Evolutionary conservation across 2,797 vertebrate genomes (phyloP).

Genomic region (Stomatorhinus walkeri): DNA sequence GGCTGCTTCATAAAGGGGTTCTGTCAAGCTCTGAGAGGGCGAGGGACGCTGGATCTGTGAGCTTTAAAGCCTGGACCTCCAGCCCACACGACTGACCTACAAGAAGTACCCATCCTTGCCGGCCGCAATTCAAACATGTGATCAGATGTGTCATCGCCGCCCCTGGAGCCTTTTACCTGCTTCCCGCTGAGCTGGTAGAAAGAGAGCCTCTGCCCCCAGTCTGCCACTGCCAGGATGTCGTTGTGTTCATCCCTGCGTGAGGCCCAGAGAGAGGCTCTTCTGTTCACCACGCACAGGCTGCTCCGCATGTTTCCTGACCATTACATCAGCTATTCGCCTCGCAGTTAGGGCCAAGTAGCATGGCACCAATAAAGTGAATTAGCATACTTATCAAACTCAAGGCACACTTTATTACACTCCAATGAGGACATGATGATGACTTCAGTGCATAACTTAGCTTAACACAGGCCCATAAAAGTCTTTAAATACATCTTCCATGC

Average conservation of each 20-base stretch:
- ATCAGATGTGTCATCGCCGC: not conserved
- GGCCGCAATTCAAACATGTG: not conserved
- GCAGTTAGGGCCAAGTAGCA: not conserved
- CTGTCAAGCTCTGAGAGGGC: not conserved
- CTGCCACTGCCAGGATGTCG: slow-evolving; percentile 90
- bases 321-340: not conserved
- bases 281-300: not conserved
- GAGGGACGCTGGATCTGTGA: not conserved
- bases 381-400: not conserved
- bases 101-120: not conserved
- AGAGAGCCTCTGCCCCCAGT: slow-evolving; percentile 94
- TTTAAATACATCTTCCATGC: not conserved
- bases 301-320: slow-evolving; percentile 5
- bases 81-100: not conserved
- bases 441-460: not conserved
- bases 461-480: not conserved
- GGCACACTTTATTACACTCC: not conserved
- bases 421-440: not conserved
- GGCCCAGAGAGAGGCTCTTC: slow-evolving; percentile 29
- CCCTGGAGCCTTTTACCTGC: slow-evolving; percentile 64
- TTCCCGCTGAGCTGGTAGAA: slow-evolving; percentile 98
- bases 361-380: not conserved
- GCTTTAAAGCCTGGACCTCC: no score
- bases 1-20: not conserved
- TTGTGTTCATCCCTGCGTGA: slow-evolving; percentile 84